Percentiles rank a stretch among this genome's conserved stretches.
phyloP scores from a whole-genome alignment of 2,888 invertebrate species.

The Schizaphis graminum region DNA sequence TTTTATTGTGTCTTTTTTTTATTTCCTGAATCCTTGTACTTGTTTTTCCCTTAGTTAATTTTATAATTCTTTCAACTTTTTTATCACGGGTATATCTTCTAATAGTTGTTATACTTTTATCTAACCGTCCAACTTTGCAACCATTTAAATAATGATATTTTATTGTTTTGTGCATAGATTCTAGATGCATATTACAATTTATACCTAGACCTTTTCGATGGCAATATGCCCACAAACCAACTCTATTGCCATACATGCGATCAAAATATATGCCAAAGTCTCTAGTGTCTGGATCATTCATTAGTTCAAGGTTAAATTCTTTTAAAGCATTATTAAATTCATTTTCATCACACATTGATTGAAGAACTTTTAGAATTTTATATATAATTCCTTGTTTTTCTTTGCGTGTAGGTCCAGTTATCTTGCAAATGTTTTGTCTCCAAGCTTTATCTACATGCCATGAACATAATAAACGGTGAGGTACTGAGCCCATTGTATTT shows the following conservation, averaged over 20 bases:
- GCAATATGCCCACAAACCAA: conserved; percentile 66
- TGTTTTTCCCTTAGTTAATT: background rate
- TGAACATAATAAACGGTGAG: background rate
- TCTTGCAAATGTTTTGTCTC: background rate
- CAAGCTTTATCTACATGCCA: background rate
- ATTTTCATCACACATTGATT: background rate
- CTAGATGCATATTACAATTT: conserved; percentile 62
- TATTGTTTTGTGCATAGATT: conserved; percentile 64
- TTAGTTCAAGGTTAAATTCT: background rate
- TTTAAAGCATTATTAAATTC: no score
- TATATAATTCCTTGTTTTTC: conserved; percentile 9
- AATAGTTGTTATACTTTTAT: conserved; percentile 57
- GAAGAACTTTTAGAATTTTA: conserved; percentile 32
- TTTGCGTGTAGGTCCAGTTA: background rate
- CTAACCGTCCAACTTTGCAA: conserved; percentile 39
- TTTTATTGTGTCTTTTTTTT: background rate
- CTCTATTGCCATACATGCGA: conserved; percentile 62
- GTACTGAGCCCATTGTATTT: background rate
- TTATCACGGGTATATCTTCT: conserved; percentile 46
- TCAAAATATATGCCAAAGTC: conserved; percentile 67
- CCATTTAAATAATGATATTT: conserved; percentile 56
- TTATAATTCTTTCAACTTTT: conserved; percentile 14
- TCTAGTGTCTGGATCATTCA: conserved; percentile 57
- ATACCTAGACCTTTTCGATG: conserved; percentile 37
- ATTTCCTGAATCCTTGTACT: background rate